A percentile compares a stretch with the other conserved stretches of the same genome.
phyloP scores from a whole-genome alignment of 2,113 vertebrate species.

The Pluvianellus socialis region DNA sequence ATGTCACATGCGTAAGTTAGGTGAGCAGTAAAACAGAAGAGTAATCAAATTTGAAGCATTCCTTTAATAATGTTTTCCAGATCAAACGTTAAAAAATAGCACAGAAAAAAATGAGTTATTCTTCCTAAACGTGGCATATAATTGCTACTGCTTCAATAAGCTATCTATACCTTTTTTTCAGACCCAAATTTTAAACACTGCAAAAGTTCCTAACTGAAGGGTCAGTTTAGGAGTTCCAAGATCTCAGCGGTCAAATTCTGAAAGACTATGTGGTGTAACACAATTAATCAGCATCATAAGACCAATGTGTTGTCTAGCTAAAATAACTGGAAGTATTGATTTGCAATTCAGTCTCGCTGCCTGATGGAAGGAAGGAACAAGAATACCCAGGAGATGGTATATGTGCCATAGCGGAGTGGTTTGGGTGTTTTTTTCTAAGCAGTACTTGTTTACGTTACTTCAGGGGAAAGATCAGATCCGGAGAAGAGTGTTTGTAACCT shows the following conservation, averaged over 20 bases:
- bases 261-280: background rate
- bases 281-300: background rate
- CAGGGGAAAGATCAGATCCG: background rate
- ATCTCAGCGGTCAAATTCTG: background rate
- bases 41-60: conserved; percentile 65
- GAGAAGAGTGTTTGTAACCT: background rate
- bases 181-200: background rate
- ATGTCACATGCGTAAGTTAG: conserved; percentile 12
- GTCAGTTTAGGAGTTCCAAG: background rate
- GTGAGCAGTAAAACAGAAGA: conserved; percentile 47
- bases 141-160: conserved; percentile 62
- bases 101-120: conserved; percentile 8
- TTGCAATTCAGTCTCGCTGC: background rate
- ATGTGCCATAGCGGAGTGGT: background rate
- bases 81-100: conserved; percentile 62
- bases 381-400: background rate
- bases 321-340: background rate
- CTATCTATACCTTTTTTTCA: background rate
- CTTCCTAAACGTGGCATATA: background rate
- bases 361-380: background rate
- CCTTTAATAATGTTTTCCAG: conserved; percentile 59
- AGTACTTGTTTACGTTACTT: background rate
- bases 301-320: background rate
- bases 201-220: conserved; percentile 3
- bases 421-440: background rate